Conservation (phyloP, 2,113 vertebrate species). For the Corvus hawaiiensis region DNA sequence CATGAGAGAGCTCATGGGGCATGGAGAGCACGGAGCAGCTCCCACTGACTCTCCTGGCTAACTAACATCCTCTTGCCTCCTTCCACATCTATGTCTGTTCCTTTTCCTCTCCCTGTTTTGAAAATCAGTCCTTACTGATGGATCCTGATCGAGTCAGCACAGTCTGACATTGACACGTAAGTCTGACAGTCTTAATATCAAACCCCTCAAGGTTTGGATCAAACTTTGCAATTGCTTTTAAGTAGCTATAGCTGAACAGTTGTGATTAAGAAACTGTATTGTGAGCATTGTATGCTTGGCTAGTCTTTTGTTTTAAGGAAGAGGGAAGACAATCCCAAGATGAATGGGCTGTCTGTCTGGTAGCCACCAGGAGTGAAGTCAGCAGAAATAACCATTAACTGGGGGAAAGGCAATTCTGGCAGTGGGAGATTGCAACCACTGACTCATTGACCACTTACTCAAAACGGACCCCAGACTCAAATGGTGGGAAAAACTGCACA, state of each 20-base stretch:
- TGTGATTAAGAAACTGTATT: background rate
- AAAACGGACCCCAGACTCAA: background rate
- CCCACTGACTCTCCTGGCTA: background rate
- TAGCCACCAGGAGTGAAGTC: background rate
- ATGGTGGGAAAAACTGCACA: background rate
- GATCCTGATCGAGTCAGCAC: background rate
- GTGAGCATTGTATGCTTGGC: background rate
- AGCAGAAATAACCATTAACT: background rate
- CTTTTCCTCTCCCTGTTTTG: background rate
- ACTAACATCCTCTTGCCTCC: background rate
- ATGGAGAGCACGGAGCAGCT: background rate
- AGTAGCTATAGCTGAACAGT: fast-evolving
- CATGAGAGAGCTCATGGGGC: background rate
- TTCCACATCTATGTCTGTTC: background rate
- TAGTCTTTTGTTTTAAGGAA: background rate
- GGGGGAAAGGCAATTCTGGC: background rate
- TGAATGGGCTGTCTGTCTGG: background rate
- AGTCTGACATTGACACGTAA: background rate
- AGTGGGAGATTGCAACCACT: background rate
- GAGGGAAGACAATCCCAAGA: background rate
- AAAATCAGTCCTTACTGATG: background rate
- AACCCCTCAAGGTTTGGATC: background rate
- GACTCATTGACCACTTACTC: background rate
- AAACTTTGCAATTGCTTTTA: background rate
- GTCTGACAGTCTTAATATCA: background rate